Evolutionary conservation across 2,888 invertebrate genomes (phyloP).

Genomic region (Sminthurinus aureus): DNA sequence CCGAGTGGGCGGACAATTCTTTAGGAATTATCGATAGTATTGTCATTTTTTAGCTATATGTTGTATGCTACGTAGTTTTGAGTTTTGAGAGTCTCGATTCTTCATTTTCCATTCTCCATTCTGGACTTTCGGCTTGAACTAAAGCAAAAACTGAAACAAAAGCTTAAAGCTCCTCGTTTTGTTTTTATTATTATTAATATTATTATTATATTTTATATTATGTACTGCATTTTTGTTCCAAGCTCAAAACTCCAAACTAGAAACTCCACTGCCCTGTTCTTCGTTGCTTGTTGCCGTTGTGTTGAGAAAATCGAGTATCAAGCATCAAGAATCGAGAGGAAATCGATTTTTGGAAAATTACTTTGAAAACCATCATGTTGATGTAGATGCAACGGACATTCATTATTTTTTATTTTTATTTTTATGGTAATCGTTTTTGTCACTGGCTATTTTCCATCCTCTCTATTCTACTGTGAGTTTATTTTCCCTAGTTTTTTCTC

Average conservation of each 20-base stretch:
- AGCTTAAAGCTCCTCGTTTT: too few species aligned
- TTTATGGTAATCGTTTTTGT: not conserved
- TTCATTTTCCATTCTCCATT: not conserved
- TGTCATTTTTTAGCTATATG: not conserved
- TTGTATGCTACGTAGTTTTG: not conserved
- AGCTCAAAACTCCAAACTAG: too few species aligned
- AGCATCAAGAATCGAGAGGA: not conserved
- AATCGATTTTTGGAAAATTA: not conserved
- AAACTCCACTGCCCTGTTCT: too few species aligned
- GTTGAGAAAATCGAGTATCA: too few species aligned
- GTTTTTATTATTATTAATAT: not conserved
- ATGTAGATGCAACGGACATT: not conserved
- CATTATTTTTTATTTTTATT: not conserved
- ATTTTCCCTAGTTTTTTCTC: too few species aligned
- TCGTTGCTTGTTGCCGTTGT: too few species aligned
- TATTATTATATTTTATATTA: not conserved
- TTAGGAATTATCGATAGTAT: not conserved
- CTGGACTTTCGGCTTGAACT: too few species aligned
- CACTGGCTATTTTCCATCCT: not conserved
- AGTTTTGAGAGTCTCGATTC: not conserved
- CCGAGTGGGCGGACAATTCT: not conserved
- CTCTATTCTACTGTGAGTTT: not conserved
- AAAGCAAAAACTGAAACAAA: too few species aligned
- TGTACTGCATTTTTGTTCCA: too few species aligned
- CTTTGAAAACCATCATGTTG: not conserved